Percentiles rank a stretch among this genome's conserved stretches.
phyloP scores from a whole-genome alignment of 2,888 invertebrate genomes.

The Spodoptera picta region DNA sequence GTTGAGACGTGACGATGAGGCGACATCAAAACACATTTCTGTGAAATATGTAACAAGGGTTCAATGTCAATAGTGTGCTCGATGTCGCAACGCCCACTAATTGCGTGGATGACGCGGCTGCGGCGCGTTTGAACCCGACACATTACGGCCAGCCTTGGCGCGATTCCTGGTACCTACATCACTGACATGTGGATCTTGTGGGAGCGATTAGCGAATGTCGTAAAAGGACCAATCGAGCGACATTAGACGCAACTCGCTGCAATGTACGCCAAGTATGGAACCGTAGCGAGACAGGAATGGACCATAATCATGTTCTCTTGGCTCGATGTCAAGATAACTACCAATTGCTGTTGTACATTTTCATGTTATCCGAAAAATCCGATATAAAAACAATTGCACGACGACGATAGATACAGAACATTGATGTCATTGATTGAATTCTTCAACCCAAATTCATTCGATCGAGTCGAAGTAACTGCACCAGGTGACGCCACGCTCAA shows the following conservation, averaged over 20 bases:
- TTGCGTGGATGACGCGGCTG: conserved; percentile 75
- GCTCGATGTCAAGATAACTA: background rate
- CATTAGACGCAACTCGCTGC: conserved; percentile 23
- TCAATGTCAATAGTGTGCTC: conserved; percentile 84
- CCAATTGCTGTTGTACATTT: background rate
- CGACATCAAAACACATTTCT: conserved; percentile 81
- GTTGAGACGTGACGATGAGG: conserved; percentile 66
- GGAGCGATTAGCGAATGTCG: conserved; percentile 47
- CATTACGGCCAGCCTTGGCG: conserved; percentile 79
- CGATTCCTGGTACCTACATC: conserved; percentile 74
- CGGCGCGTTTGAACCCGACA: conserved; percentile 82
- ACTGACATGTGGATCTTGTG: conserved; percentile 45
- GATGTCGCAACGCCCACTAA: conserved; percentile 83
- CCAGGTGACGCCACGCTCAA: conserved; percentile 48
- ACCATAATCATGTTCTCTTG: background rate
- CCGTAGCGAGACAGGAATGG: conserved; percentile 5
- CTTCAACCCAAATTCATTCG: conserved; percentile 11
- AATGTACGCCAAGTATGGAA: conserved; percentile 30
- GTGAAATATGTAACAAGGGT: conserved; percentile 84
- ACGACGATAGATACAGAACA: conserved; percentile 1
- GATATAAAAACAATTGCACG: background rate
- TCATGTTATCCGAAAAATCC: conserved; percentile 2
- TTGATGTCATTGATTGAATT: conserved; percentile 5
- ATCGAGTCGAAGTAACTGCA: conserved; percentile 32
- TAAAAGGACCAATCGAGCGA: conserved; percentile 43